Conservation (phyloP, 2,888 invertebrate species). For the Megamerina dolium region DNA sequence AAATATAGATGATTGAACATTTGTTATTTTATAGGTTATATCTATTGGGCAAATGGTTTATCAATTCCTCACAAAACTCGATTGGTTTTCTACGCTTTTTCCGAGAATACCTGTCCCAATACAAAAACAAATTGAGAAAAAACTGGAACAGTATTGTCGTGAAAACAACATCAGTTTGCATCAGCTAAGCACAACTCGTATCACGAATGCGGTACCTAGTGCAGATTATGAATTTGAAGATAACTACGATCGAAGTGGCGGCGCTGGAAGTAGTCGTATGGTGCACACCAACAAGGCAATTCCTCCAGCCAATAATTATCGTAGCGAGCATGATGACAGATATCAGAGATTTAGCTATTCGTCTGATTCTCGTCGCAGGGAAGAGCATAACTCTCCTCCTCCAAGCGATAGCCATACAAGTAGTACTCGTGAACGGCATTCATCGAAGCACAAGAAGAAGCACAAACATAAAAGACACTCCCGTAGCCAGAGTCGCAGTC, state of each 20-base stretch:
- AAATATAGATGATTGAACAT: not conserved
- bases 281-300: slow-evolving; percentile 1
- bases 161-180: slow-evolving; percentile 45
- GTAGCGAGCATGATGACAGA: slow-evolving; percentile 44
- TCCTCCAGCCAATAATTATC: slow-evolving; percentile 28
- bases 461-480: slow-evolving; percentile 43
- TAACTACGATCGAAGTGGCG: slow-evolving; percentile 43
- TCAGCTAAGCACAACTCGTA: slow-evolving; percentile 36
- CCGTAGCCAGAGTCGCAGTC: slow-evolving; percentile 39
- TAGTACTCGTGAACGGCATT: slow-evolving; percentile 28
- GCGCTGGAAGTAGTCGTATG: slow-evolving; percentile 20
- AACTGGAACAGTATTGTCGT: slow-evolving; percentile 60
- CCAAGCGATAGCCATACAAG: slow-evolving; percentile 27
- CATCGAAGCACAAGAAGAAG: slow-evolving; percentile 44
- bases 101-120: slow-evolving; percentile 98
- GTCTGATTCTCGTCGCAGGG: slow-evolving; percentile 27
- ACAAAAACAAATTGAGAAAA: slow-evolving; percentile 83
- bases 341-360: slow-evolving; percentile 27
- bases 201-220: slow-evolving; percentile 14
- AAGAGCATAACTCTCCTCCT: slow-evolving; percentile 30
- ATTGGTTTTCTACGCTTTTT: slow-evolving; percentile 98
- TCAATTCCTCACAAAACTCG: slow-evolving; percentile 89
- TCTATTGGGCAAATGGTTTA: slow-evolving; percentile 88
- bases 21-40: slow-evolving; percentile 52
- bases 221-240: slow-evolving; percentile 27